phyloP scores from a whole-genome alignment of 2,797 vertebrate species.

The Syndactyla subalaris region DNA sequence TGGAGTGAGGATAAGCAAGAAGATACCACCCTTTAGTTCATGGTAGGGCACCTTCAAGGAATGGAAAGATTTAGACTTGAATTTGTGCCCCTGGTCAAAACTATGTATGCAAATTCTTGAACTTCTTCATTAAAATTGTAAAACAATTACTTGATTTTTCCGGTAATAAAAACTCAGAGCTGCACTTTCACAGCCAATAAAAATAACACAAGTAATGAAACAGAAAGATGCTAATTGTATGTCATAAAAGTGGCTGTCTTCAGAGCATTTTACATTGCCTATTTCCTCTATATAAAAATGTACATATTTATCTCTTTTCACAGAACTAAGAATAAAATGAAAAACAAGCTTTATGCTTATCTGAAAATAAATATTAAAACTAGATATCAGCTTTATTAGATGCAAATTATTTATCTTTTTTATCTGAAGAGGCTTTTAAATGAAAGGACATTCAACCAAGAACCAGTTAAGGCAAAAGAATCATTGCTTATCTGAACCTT shows the following conservation, averaged over 20 bases:
- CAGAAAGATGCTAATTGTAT: not conserved
- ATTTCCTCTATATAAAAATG: constrained; percentile 30
- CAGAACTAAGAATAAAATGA: not conserved
- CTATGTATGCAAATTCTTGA: not conserved
- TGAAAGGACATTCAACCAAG: not conserved
- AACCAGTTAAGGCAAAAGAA: not conserved
- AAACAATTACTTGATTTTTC: constrained; percentile 18
- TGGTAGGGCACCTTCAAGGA: not conserved
- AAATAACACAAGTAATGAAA: constrained; percentile 42
- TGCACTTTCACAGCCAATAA: constrained; percentile 12
- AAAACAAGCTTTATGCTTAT: not conserved
- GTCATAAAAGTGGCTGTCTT: constrained; percentile 28
- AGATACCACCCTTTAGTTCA: not conserved
- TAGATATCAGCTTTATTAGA: not conserved
- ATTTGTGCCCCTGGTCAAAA: constrained; percentile 32
- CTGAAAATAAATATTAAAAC: not conserved
- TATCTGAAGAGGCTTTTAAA: not conserved
- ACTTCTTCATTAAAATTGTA: constrained; percentile 10
- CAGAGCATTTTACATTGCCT: not conserved
- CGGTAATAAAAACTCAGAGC: not conserved
- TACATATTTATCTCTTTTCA: not conserved
- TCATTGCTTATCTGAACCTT: not conserved
- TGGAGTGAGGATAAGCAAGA: not conserved
- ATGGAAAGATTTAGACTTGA: not conserved
- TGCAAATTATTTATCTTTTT: not conserved